These are phyloP conservation scores for Spisula subtruncata DNA, from an alignment of 2,888 invertebrate species.

Conservation along the genomic window DNA sequence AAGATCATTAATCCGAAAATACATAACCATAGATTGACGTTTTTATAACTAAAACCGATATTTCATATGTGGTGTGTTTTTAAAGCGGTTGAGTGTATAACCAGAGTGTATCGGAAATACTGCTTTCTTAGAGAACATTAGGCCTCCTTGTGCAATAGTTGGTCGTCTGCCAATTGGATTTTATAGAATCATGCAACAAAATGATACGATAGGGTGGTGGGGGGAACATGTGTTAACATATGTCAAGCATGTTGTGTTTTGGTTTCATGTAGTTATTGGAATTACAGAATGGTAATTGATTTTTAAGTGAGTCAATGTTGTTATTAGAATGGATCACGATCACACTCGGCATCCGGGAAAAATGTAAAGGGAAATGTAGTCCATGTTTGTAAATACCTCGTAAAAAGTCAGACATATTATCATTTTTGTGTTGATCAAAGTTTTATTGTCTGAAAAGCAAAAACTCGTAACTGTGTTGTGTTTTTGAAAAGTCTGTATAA, in stretches of 20 bases:
- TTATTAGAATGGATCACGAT: not conserved
- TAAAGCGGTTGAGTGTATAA: too few species aligned
- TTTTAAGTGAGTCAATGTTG: not conserved
- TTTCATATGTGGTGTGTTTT: too few species aligned
- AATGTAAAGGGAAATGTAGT: too few species aligned
- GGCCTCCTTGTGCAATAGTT: not conserved
- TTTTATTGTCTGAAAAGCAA: not conserved
- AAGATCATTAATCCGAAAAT: too few species aligned
- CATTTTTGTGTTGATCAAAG: not conserved
- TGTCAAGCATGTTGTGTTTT: not conserved
- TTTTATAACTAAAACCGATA: too few species aligned
- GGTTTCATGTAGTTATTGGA: not conserved
- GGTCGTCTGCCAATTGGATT: constrained; percentile 20
- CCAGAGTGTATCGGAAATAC: not conserved
- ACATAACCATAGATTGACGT: too few species aligned
- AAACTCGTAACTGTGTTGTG: not conserved
- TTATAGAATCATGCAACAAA: not conserved
- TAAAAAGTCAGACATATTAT: not conserved
- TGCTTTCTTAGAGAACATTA: constrained; percentile 6
- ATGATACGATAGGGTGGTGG: not conserved
- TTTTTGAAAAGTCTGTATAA: not conserved
- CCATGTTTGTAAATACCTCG: not conserved
- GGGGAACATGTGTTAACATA: not conserved
- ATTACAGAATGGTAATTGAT: not conserved
- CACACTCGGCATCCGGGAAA: not conserved